Conservation (phyloP, 2,888 invertebrate species). For the Camponotus fellah region DNA sequence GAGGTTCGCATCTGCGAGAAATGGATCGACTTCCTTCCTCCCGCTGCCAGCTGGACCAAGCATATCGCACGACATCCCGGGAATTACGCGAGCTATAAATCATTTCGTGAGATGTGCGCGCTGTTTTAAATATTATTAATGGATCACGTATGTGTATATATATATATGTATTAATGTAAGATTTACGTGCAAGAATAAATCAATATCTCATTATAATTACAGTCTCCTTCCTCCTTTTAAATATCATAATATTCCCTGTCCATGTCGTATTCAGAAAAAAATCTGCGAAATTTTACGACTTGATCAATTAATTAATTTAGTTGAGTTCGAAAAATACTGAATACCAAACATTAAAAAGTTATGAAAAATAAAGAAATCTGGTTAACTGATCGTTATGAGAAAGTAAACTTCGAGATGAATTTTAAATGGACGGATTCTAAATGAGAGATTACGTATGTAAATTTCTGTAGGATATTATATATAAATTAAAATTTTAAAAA, state of each 20-base stretch:
- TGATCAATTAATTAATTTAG: neutral
- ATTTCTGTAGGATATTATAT: neutral
- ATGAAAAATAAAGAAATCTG: neutral
- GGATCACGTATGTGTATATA: neutral
- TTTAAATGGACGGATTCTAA: neutral
- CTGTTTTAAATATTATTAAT: conserved; percentile 48
- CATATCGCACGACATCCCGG: conserved; percentile 24
- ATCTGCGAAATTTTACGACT: neutral
- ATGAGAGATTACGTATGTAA: neutral
- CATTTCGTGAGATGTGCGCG: conserved; percentile 16
- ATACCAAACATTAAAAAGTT: neutral
- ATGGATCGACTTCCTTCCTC: conserved; percentile 62
- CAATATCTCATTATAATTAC: conserved; percentile 1
- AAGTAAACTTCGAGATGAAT: neutral
- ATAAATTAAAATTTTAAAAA: conserved; percentile 9
- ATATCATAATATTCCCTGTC: neutral
- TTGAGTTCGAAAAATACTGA: neutral
- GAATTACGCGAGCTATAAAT: conserved; percentile 47
- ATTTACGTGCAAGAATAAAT: conserved; percentile 2
- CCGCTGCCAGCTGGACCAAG: conserved; percentile 22
- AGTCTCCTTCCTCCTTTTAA: neutral
- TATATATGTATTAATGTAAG: neutral
- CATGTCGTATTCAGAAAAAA: neutral
- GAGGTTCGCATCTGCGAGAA: conserved; percentile 40
- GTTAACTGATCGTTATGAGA: neutral